A percentile compares a stretch with the other conserved stretches of the same genome.
Evolutionary conservation across 2,797 vertebrate species (phyloP).

Genomic region (Channallabes apus): DNA sequence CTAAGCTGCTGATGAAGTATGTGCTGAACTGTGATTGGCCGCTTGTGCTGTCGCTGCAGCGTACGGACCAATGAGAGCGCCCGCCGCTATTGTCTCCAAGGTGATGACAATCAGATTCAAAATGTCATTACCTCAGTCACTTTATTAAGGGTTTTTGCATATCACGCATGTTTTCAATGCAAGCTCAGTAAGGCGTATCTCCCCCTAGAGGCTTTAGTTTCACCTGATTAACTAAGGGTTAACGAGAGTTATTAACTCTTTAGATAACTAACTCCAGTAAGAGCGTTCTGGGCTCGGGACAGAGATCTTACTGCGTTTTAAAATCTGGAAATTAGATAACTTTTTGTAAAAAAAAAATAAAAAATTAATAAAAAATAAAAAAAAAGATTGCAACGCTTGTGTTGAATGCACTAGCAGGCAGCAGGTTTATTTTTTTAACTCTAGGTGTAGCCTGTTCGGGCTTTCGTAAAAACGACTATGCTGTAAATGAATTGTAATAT

Average conservation of each 20-base stretch:
- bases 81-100: conserved; percentile 63
- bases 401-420: conserved; percentile 89
- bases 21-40: conserved; percentile 55
- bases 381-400: conserved; percentile 70
- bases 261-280: conserved; percentile 47
- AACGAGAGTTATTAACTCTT: conserved; percentile 51
- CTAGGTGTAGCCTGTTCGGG: conserved; percentile 87
- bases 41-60: conserved; percentile 58
- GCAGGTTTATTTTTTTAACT: conserved; percentile 81
- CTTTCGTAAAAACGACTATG: conserved; percentile 85
- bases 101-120: conserved; percentile 87
- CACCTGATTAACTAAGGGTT: conserved; percentile 59
- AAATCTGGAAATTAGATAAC: conserved; percentile 74
- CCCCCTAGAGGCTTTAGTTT: conserved; percentile 65
- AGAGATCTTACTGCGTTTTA: conserved; percentile 65
- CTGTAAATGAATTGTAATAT: conserved; percentile 97
- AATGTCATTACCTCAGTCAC: conserved; percentile 91
- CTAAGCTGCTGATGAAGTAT: conserved; percentile 54
- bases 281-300: conserved; percentile 74
- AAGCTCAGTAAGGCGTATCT: conserved; percentile 81
- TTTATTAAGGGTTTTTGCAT: conserved; percentile 81
- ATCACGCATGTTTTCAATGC: conserved; percentile 87
- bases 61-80: conserved; percentile 63
- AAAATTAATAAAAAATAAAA: conserved; percentile 3
- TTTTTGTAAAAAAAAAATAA: conserved; percentile 71